phyloP scores from a whole-genome alignment of 2,797 vertebrate genomes.

The Hydrophis major region DNA sequence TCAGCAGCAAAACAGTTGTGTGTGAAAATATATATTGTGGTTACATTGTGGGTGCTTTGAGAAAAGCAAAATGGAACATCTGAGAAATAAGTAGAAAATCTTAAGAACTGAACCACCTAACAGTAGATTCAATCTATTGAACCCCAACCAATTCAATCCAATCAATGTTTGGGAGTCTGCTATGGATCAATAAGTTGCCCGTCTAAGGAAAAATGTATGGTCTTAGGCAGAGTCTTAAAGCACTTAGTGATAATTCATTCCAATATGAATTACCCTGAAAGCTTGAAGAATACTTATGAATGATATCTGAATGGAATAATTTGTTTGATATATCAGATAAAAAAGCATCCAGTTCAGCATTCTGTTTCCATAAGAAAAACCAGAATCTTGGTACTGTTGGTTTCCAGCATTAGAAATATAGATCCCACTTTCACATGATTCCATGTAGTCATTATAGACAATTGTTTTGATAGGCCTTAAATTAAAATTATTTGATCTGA shows the following conservation, averaged over 20 bases:
- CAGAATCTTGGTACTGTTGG: neutral
- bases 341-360: neutral
- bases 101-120: neutral
- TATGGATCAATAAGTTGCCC: neutral
- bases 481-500: neutral
- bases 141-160: too few relatives aligned
- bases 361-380: neutral
- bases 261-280: neutral
- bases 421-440: neutral
- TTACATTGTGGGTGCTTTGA: slow-evolving; percentile 29
- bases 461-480: neutral
- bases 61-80: neutral
- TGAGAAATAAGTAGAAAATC: neutral
- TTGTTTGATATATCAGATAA: neutral
- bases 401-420: neutral
- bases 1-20: neutral
- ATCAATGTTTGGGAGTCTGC: neutral
- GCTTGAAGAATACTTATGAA: neutral
- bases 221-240: neutral
- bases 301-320: neutral
- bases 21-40: slow-evolving; percentile 27
- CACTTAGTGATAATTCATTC: neutral
- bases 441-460: neutral
- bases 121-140: neutral
- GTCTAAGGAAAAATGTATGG: neutral